phyloP scores from a whole-genome alignment of 1,140 invertebrate genomes.

The Lutraria rhynchaena region DNA sequence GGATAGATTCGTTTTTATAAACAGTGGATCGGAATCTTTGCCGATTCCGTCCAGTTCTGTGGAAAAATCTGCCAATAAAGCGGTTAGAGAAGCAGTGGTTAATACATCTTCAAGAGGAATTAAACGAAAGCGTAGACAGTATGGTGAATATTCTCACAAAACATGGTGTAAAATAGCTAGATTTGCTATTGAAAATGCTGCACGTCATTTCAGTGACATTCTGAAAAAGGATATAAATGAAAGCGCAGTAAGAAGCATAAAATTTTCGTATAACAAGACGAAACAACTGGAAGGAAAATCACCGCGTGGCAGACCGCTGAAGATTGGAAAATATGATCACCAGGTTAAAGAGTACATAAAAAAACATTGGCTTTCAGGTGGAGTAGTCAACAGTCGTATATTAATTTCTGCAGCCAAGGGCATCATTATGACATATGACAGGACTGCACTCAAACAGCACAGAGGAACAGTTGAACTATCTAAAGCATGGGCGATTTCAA shows the following conservation, averaged over 20 bases:
- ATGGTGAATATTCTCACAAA: constrained; percentile 10
- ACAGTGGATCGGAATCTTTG: neutral
- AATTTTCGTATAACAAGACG: constrained; percentile 7
- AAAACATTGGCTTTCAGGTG: neutral
- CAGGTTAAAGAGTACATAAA: neutral
- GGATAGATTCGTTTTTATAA: constrained; percentile 3
- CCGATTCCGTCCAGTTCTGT: constrained; percentile 4
- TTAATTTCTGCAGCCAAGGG: neutral
- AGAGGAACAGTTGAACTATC: too few species aligned
- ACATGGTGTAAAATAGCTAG: constrained; percentile 8
- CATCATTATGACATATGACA: constrained; percentile 1
- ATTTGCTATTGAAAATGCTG: constrained; percentile 44
- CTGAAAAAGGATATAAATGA: constrained; percentile 44
- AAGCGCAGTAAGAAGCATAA: constrained; percentile 27
- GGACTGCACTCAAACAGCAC: neutral
- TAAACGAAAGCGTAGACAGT: constrained; percentile 21
- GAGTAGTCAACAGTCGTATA: constrained; percentile 22
- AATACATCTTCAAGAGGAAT: too few species aligned
- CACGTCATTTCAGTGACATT: too few species aligned
- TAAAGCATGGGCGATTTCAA: too few species aligned
- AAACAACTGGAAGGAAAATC: neutral
- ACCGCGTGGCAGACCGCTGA: too few species aligned
- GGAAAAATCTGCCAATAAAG: neutral
- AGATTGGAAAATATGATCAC: neutral
- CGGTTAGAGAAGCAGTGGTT: neutral